Percentiles rank a stretch among this genome's conserved stretches.
Evolutionary conservation across 2,113 vertebrate species (phyloP).

Genomic region (Ailuropoda melanoleuca): DNA sequence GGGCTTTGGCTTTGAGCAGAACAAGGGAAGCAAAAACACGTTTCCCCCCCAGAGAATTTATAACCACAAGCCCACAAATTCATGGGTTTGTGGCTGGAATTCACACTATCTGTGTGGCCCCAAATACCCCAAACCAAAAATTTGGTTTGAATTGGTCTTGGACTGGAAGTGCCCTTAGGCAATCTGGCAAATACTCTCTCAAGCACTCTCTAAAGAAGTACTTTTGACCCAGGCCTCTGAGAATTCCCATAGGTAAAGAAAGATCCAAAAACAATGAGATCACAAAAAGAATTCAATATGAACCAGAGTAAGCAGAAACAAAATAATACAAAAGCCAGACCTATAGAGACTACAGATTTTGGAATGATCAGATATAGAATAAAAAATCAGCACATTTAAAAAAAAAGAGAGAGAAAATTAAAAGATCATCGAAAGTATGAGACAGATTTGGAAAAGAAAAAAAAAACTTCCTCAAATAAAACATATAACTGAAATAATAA

Average conservation of each 20-base stretch:
- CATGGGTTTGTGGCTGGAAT: slow-evolving; percentile 48
- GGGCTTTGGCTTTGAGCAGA: slow-evolving; percentile 9
- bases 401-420: slow-evolving; percentile 28
- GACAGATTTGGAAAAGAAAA: not conserved
- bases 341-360: not conserved
- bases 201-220: not conserved
- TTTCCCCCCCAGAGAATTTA: slow-evolving; percentile 1
- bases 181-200: slow-evolving; percentile 44
- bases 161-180: not conserved
- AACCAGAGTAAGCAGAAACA: slow-evolving; percentile 29
- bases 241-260: slow-evolving; percentile 10
- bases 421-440: slow-evolving; percentile 26
- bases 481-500: not conserved
- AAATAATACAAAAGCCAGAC: not conserved
- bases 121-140: slow-evolving; percentile 55
- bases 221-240: slow-evolving; percentile 15
- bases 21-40: slow-evolving; percentile 54
- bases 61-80: slow-evolving; percentile 53
- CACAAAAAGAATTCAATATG: slow-evolving; percentile 20
- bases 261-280: slow-evolving; percentile 50
- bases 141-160: slow-evolving; percentile 52
- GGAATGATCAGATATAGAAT: not conserved
- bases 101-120: slow-evolving; percentile 58
- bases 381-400: slow-evolving; percentile 43
- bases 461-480: slow-evolving; percentile 22